Evolutionary conservation across 2,113 vertebrate species (phyloP), one percentile per base, ranked within the genome.

Genomic region (Gymnogyps californianus): DNA sequence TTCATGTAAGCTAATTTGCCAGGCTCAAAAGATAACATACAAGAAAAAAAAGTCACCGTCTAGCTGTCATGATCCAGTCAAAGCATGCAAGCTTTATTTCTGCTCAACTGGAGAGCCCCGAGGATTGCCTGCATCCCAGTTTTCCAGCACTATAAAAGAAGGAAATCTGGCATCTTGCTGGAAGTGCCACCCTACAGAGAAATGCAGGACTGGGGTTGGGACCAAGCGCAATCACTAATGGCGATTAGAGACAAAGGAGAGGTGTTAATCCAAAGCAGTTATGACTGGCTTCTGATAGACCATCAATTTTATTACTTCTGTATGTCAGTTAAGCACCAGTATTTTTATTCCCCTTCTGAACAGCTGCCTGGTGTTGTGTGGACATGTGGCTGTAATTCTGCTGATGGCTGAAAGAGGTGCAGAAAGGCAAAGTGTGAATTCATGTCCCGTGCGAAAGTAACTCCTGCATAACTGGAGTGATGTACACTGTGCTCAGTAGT

Each of bases 301-400:
- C 79, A 91, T 85, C 84, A 83, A 21, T 93, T 96, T 90, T 93
- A 76, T 93, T 89, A 62, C 78, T 51, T 94, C 49, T 72, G 4
- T 83, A 19, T 69, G 64, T 64, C 55, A 62, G 49, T 70, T 95
- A 92, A 88, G 40, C 29, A 72, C 12, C 10, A 55, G 16, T 38
- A 46, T 34, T 79, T 78, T 80, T 58, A 44, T 34, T 12, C 11
- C 12, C 16, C 7, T 72, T 89, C 22, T 4, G 26, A 94, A 55
- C 44, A 79, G 54, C 64, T 94, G 66, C 49, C 44, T 79, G 69
- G 26, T 36, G 25, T 46, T 87, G 18, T 67, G 15, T 81, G 83
- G 13, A 59, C 44, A 44, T 47, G 51, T 44, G 38, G 29, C 36
- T 94, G 29, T 85, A 91, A 80, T 94, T 91, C 55, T 81, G 64